Conservation (phyloP, 2,113 vertebrate genomes). For the Monopterus albus region DNA sequence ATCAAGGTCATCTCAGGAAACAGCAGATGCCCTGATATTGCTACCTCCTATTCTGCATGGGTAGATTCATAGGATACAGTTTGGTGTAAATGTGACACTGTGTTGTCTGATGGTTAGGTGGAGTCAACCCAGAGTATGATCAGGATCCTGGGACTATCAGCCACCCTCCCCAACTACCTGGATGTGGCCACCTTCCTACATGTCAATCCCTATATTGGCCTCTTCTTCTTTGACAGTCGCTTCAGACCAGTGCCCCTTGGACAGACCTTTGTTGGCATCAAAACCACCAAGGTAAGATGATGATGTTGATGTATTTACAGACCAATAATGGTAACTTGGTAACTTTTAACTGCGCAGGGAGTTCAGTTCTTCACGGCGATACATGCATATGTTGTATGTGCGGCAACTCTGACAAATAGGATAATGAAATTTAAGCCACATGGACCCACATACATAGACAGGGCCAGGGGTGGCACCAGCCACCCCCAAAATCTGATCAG, state of each 20-base stretch:
- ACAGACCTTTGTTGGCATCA: conserved; percentile 95
- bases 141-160: conserved; percentile 95
- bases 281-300: conserved; percentile 89
- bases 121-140: conserved; percentile 99
- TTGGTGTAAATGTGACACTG: neutral
- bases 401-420: too few relatives aligned
- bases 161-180: conserved; percentile 96
- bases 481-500: too few relatives aligned
- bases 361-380: neutral
- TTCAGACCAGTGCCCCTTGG: conserved; percentile 97
- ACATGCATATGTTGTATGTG: too few relatives aligned
- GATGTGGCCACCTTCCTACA: conserved; percentile 96
- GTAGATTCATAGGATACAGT: too few relatives aligned
- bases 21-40: neutral
- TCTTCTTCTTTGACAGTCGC: conserved; percentile 96
- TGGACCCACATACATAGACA: too few relatives aligned
- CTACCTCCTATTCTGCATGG: too few relatives aligned
- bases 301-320: neutral
- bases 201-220: conserved; percentile 95
- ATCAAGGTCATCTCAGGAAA: neutral
- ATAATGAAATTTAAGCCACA: too few relatives aligned
- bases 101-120: conserved; percentile 82
- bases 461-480: too few relatives aligned
- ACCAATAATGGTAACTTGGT: neutral
- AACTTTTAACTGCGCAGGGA: neutral